phyloP scores from a whole-genome alignment of 2,113 vertebrate species.

The Pollimyrus isidori region DNA sequence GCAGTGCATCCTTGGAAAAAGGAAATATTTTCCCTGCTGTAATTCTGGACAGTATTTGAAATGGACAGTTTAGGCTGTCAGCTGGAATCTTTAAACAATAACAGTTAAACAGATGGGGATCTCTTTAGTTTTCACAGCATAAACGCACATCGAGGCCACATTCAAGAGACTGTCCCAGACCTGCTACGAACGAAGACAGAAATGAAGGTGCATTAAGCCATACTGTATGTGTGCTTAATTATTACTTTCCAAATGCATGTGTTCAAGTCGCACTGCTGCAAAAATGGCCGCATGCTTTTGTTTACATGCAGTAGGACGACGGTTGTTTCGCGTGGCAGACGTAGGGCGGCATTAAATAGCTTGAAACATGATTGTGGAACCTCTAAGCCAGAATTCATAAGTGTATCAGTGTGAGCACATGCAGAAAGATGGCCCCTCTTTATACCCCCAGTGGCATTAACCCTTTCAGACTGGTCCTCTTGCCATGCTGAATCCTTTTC shows the following conservation, averaged over 20 bases:
- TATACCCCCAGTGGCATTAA: constrained; percentile 5
- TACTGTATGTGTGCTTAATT: neutral
- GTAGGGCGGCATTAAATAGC: constrained; percentile 37
- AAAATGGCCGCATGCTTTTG: constrained; percentile 32
- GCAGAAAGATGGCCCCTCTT: neutral
- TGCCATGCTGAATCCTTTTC: constrained; percentile 42
- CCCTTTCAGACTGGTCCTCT: constrained; percentile 54
- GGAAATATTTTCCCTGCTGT: neutral
- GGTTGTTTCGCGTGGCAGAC: constrained; percentile 52
- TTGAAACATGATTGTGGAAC: constrained; percentile 46
- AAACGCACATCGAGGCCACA: neutral
- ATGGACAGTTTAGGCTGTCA: neutral
- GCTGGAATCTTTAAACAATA: neutral
- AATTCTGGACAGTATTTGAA: neutral
- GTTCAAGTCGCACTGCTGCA: constrained; percentile 39
- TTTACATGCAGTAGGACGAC: constrained; percentile 34
- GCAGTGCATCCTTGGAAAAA: neutral
- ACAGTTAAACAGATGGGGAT: neutral
- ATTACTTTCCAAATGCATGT: constrained; percentile 42
- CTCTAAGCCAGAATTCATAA: constrained; percentile 7
- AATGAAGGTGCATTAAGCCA: neutral
- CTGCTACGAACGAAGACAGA: neutral
- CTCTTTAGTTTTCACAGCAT: neutral
- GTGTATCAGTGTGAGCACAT: neutral
- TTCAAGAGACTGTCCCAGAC: neutral